These are phyloP conservation scores for Drosophila limbata DNA, from an alignment of 2,888 invertebrate species.

Conservation along the genomic window DNA sequence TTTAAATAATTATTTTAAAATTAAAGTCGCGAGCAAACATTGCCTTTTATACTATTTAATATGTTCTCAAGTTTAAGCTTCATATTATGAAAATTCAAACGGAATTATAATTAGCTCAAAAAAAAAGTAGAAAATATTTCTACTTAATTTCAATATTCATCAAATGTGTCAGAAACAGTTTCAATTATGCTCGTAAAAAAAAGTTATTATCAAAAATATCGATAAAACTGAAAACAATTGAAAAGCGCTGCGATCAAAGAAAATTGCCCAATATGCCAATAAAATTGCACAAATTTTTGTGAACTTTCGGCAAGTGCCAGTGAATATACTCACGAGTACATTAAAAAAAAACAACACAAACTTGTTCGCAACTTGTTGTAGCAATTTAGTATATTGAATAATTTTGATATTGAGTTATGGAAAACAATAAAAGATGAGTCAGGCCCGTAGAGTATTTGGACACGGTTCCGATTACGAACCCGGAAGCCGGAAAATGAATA, in stretches of 20 bases:
- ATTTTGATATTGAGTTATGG: constrained; percentile 8
- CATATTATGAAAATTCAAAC: too few relatives aligned
- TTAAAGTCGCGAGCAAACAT: too few relatives aligned
- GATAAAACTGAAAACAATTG: constrained; percentile 1
- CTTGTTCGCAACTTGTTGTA: background rate
- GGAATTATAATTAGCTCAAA: too few relatives aligned
- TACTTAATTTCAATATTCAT: too few relatives aligned
- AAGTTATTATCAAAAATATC: background rate
- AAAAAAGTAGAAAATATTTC: too few relatives aligned
- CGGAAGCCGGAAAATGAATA: constrained; percentile 6
- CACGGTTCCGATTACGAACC: background rate
- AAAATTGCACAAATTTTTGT: background rate
- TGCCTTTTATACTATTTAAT: too few relatives aligned
- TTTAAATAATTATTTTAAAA: too few relatives aligned
- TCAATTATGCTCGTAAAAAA: background rate
- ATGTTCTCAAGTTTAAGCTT: too few relatives aligned
- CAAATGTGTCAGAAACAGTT: too few relatives aligned
- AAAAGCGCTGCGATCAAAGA: constrained; percentile 4
- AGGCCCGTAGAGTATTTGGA: constrained; percentile 1
- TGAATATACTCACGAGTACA: background rate
- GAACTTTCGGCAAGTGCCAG: background rate
- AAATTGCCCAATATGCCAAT: constrained; percentile 5
- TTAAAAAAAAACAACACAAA: background rate
- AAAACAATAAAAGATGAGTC: constrained; percentile 19
- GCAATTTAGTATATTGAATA: constrained; percentile 9